Evolutionary conservation across 2,113 vertebrate species (phyloP).

Genomic region (Budorcas taxicolor): DNA sequence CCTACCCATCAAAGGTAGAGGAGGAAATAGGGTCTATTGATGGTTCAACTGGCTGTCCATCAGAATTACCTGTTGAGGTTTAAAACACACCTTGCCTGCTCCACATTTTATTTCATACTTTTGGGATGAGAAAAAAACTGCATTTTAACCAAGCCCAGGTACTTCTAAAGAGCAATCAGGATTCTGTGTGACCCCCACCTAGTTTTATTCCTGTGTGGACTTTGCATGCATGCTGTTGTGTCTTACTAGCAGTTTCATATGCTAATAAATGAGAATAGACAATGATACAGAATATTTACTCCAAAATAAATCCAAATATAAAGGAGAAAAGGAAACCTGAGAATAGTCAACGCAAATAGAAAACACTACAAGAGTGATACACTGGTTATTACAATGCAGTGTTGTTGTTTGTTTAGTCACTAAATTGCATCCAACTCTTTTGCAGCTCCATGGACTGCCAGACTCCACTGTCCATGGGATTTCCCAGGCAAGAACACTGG

Average conservation of each 20-base stretch:
- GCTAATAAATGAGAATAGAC: neutral
- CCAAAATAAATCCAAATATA: neutral
- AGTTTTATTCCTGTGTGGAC: neutral
- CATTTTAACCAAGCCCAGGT: neutral
- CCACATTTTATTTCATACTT: neutral
- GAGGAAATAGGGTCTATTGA: neutral
- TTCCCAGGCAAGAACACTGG: neutral
- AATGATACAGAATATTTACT: neutral
- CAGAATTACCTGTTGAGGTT: neutral
- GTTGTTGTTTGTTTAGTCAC: neutral
- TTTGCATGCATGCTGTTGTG: neutral
- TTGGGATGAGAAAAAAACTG: neutral
- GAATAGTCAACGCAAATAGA: neutral
- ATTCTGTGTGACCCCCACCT: neutral
- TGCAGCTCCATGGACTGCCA: neutral
- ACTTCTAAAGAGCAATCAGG: neutral
- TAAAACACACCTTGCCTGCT: neutral
- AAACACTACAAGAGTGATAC: neutral
- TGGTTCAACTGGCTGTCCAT: neutral
- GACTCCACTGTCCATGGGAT: neutral
- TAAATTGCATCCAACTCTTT: neutral
- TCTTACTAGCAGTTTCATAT: neutral
- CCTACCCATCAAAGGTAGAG: neutral
- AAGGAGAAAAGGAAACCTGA: neutral
- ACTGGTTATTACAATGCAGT: neutral